phyloP scores from a whole-genome alignment of 2,113 vertebrate species.

The Ciconia stormi region DNA sequence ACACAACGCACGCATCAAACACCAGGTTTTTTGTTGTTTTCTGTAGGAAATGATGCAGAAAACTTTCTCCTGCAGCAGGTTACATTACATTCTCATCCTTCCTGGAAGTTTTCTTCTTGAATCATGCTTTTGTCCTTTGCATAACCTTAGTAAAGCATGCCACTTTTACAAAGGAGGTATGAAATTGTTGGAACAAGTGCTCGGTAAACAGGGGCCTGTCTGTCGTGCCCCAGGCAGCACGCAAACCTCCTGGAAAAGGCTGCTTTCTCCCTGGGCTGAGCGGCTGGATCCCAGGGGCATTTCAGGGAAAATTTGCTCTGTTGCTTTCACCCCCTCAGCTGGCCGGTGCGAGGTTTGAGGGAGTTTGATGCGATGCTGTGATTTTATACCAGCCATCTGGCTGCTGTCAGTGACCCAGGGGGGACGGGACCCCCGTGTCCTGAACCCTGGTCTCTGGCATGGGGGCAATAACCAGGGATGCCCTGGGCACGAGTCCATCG shows the following conservation, averaged over 20 bases:
- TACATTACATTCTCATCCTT: background rate
- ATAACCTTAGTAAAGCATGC: background rate
- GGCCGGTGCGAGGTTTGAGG: fast-evolving
- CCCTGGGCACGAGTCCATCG: fast-evolving
- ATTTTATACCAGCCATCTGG: background rate
- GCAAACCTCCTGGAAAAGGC: fast-evolving
- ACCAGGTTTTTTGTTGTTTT: background rate
- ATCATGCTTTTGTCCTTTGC: background rate
- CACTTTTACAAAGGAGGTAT: background rate
- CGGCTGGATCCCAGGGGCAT: fast-evolving
- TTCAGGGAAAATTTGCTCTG: background rate
- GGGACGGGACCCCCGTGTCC: fast-evolving
- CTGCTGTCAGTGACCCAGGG: background rate
- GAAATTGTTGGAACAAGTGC: background rate
- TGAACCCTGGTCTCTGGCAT: background rate
- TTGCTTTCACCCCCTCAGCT: background rate
- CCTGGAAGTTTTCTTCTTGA: constrained; percentile 18
- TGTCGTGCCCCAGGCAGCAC: fast-evolving
- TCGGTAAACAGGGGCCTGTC: background rate
- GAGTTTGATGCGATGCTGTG: background rate
- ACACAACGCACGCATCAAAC: background rate
- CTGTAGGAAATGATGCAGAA: background rate
- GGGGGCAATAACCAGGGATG: background rate
- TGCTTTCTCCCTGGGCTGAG: background rate
- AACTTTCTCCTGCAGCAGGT: background rate